These are phyloP conservation scores for Aselliscus stoliczkanus DNA, from an alignment of 2,797 vertebrate species.

Conservation along the genomic window DNA sequence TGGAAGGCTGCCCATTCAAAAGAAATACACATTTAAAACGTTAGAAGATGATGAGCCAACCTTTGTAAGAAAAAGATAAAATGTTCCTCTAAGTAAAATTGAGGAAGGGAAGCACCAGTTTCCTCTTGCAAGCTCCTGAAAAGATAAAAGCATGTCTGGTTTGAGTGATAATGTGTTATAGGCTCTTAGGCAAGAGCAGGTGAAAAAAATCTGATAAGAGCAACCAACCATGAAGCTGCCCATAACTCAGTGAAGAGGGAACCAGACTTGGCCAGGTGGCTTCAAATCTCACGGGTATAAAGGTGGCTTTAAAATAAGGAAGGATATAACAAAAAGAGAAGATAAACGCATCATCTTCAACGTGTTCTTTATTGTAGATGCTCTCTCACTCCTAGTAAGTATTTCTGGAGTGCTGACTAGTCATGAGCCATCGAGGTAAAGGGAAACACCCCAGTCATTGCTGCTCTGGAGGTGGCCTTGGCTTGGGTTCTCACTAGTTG, in stretches of 20 bases:
- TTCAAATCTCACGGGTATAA: not conserved
- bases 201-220: slow-evolving; percentile 36
- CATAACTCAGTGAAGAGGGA: not conserved
- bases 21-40: slow-evolving; percentile 18
- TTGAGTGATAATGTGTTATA: slow-evolving; percentile 18
- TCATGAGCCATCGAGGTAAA: not conserved
- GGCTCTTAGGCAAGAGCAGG: slow-evolving; percentile 8
- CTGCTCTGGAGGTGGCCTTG: not conserved
- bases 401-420: not conserved
- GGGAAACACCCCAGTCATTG: not conserved
- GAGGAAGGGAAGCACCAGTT: not conserved
- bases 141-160: slow-evolving; percentile 49
- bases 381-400: not conserved
- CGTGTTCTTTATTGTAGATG: not conserved
- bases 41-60: slow-evolving; percentile 16
- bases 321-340: not conserved
- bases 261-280: not conserved
- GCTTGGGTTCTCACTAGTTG: not conserved
- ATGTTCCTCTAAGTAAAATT: not conserved
- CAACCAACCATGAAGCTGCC: not conserved
- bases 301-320: not conserved
- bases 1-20: slow-evolving; percentile 17
- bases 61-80: slow-evolving; percentile 37
- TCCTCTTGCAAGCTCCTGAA: slow-evolving; percentile 3
- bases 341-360: not conserved